Evolutionary conservation across 2,113 vertebrate genomes (phyloP).

Genomic region (Chrysochloris asiatica): DNA sequence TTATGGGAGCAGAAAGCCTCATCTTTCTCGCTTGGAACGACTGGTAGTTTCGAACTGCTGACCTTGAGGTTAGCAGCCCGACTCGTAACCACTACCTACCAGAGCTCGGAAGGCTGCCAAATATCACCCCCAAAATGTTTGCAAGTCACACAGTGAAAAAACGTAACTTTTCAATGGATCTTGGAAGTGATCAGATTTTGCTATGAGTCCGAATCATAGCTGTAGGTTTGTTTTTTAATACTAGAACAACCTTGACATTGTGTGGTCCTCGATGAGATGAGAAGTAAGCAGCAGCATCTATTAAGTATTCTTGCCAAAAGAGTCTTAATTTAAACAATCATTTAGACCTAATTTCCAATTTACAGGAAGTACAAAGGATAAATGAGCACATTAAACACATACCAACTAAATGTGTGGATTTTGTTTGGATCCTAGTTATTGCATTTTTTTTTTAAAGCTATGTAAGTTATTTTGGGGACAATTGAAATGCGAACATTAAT

Average conservation of each 20-base stretch:
- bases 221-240: background rate
- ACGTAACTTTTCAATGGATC: background rate
- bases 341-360: slow-evolving; percentile 22
- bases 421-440: slow-evolving; percentile 11
- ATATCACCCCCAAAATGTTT: slow-evolving; percentile 25
- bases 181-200: slow-evolving; percentile 41
- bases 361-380: background rate
- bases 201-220: too few species aligned
- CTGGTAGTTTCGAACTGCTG: too few species aligned
- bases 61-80: too few species aligned
- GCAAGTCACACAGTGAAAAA: background rate
- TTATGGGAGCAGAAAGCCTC: too few species aligned
- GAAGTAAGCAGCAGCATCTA: slow-evolving; percentile 14
- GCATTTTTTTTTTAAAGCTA: background rate
- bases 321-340: background rate
- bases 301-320: slow-evolving; percentile 11
- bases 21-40: too few species aligned
- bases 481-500: slow-evolving; percentile 17
- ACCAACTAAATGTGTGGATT: slow-evolving; percentile 15
- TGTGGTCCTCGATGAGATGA: background rate
- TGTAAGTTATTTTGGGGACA: background rate
- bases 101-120: too few species aligned
- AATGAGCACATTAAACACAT: slow-evolving; percentile 39
- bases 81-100: too few species aligned
- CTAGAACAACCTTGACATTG: background rate